A percentile compares a stretch with the other conserved stretches of the same genome.
Evolutionary conservation across 2,888 invertebrate species (phyloP).

Genomic region (Dendrolimus houi): DNA sequence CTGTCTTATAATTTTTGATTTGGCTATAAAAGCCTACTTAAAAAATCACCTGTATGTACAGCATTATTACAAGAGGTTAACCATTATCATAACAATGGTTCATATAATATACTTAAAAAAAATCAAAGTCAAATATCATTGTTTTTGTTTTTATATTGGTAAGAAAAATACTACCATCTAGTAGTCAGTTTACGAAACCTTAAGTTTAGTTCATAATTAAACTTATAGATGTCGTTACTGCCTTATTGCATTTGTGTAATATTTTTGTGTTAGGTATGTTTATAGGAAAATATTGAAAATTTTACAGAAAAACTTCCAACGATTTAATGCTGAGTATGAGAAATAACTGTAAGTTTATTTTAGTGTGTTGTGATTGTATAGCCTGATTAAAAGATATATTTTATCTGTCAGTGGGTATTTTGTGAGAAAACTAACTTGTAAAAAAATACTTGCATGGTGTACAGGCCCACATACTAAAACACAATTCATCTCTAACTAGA

Average conservation of each 20-base stretch:
- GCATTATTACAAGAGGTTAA: no score
- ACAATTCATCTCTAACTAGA: no score
- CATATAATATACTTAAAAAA: conserved; percentile 1
- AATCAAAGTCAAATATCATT: conserved; percentile 1
- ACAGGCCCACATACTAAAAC: background rate
- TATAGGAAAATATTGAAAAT: conserved; percentile 29
- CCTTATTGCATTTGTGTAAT: background rate
- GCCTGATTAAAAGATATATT: conserved; percentile 4
- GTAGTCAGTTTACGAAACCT: background rate
- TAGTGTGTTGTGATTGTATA: conserved; percentile 69
- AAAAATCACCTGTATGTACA: no score
- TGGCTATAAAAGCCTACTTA: no score
- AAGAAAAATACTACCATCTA: conserved; percentile 7
- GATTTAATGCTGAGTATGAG: conserved; percentile 70
- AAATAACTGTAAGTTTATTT: conserved; percentile 67
- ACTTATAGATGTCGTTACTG: conserved; percentile 8
- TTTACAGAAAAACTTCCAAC: conserved; percentile 72
- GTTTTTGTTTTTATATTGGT: conserved; percentile 8
- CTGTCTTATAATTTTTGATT: no score
- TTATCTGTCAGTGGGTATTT: conserved; percentile 1
- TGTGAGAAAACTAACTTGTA: conserved; percentile 1
- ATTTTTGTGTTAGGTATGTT: conserved; percentile 14
- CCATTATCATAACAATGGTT: no score
- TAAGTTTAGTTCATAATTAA: background rate
- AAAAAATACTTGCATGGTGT: conserved; percentile 1